Evolutionary conservation across 2,797 vertebrate species (phyloP), one percentile per base, ranked within the genome.

Genomic region (Kryptopterus vitreolus): DNA sequence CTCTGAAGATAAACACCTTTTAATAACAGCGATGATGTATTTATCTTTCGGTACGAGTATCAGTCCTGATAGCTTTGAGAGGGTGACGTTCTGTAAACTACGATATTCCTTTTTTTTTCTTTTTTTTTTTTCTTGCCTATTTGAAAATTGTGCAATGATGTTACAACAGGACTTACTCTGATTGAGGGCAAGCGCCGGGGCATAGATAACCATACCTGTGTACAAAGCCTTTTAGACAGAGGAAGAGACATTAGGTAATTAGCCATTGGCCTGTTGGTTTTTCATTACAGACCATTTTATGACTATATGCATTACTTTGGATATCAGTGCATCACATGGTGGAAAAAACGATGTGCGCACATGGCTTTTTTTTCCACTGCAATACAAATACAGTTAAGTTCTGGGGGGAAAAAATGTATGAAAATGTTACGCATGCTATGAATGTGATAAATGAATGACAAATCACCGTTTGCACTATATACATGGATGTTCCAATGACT

Each of bases 151-250:
- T 43, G 33, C 71, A 38, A 72, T n/a, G n/a, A n/a, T n/a, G n/a
- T n/a, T n/a, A 43, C 38, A 80, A 35, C 10, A 75, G 8, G 22
- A 87, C 94, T 92, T 90, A 95, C 94, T 94, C 88, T 95, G 94
- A 87, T 95, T 95, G 24, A 95, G 84, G 53, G 94, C 94, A 11
- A 95, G 91, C 75, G 94, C 94, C 55, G 94, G 94, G 38, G 94
- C 94, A 29, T 94, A 95, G 81, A 95, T 94, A 70, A 94, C 94
- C 89, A 95, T 86, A 20, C 94, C 94, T 0, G 94, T 95, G 89
- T 95, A 95, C 77, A 95, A 87, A 58, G 61, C 86, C 94, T 95
- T 84, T 78, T 76, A 73, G 20, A 86, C 68, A 90, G 38, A 85
- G 80, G 35, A 83, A 9, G 33, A 85, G 16, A 88, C 87, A 93